These are phyloP conservation scores for Zaprionus gabonicus DNA, from an alignment of 1,140 invertebrate genomes.

Conservation along the genomic window DNA sequence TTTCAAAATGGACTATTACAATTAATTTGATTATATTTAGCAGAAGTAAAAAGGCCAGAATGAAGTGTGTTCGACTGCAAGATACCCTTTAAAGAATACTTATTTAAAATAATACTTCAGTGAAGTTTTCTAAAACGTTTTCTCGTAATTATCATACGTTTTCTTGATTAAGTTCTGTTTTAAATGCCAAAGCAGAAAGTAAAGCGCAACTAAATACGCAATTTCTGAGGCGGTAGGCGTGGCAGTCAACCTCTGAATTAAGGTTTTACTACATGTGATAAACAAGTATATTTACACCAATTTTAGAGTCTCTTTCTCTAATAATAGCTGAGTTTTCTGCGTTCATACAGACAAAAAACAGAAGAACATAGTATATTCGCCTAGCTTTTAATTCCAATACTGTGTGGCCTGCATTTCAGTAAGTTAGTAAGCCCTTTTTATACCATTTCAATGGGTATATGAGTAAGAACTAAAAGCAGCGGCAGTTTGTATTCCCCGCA, in stretches of 20 bases:
- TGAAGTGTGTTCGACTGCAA: neutral
- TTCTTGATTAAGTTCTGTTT: neutral
- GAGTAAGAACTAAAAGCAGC: neutral
- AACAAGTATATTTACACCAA: neutral
- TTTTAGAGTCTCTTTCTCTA: neutral
- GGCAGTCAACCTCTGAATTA: neutral
- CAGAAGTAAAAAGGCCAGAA: neutral
- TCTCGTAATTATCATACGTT: neutral
- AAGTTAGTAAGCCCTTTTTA: neutral
- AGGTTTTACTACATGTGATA: neutral
- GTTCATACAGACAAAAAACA: neutral
- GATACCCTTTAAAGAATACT: no score
- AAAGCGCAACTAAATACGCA: neutral
- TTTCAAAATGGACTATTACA: neutral
- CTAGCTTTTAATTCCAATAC: no score
- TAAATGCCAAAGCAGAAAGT: neutral
- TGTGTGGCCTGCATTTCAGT: no score
- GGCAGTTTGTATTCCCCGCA: conserved; percentile 11
- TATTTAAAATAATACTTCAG: no score
- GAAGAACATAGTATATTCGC: no score
- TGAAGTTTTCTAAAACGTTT: no score
- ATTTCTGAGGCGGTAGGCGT: neutral
- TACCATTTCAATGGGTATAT: neutral
- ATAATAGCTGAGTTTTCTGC: neutral
- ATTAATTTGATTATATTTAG: neutral